phyloP scores from a whole-genome alignment of 2,113 vertebrate species.

The Hypanus sabinus region DNA sequence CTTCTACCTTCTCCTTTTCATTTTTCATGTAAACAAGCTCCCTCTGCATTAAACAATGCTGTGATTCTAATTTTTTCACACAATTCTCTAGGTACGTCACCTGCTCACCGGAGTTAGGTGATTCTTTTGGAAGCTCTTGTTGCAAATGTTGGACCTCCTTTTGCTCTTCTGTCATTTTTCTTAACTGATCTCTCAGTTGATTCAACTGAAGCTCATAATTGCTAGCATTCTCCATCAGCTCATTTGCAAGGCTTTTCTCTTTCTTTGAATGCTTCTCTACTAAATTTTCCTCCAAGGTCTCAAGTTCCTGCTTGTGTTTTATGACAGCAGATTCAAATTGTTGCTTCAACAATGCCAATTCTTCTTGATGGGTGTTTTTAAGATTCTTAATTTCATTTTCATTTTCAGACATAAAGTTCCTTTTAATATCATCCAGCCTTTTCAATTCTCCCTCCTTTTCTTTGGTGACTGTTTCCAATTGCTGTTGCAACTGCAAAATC shows the following conservation, averaged over 20 bases:
- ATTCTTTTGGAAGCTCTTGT: slow-evolving; percentile 43
- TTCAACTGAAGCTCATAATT: slow-evolving; percentile 54
- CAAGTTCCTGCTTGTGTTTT: slow-evolving; percentile 66
- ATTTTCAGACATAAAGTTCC: slow-evolving; percentile 59
- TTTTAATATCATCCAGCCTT: slow-evolving; percentile 61
- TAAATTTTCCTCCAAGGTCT: slow-evolving; percentile 58
- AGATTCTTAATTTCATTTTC: slow-evolving; percentile 66
- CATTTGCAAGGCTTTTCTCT: slow-evolving; percentile 60
- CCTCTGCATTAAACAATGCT: slow-evolving; percentile 80
- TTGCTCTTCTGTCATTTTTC: slow-evolving; percentile 44
- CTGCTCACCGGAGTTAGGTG: slow-evolving; percentile 50
- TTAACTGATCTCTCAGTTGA: slow-evolving; percentile 45
- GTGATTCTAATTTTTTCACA: slow-evolving; percentile 74
- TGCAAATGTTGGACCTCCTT: slow-evolving; percentile 28
- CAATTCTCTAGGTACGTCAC: slow-evolving; percentile 55
- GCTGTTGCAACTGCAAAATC: slow-evolving; percentile 58
- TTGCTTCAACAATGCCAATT: slow-evolving; percentile 65
- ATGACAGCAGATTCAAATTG: slow-evolving; percentile 53
- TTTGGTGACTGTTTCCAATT: slow-evolving; percentile 56
- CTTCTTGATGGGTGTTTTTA: slow-evolving; percentile 67
- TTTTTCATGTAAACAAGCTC: slow-evolving; percentile 83
- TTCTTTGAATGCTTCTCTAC: slow-evolving; percentile 58
- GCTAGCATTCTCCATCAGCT: slow-evolving; percentile 51
- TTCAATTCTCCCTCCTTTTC: slow-evolving; percentile 56
- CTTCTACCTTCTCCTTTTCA: slow-evolving; percentile 77